Evolutionary conservation across 2,888 invertebrate genomes (phyloP), one percentile per base, ranked within the genome.

Genomic region (Eucera pruinosa): DNA sequence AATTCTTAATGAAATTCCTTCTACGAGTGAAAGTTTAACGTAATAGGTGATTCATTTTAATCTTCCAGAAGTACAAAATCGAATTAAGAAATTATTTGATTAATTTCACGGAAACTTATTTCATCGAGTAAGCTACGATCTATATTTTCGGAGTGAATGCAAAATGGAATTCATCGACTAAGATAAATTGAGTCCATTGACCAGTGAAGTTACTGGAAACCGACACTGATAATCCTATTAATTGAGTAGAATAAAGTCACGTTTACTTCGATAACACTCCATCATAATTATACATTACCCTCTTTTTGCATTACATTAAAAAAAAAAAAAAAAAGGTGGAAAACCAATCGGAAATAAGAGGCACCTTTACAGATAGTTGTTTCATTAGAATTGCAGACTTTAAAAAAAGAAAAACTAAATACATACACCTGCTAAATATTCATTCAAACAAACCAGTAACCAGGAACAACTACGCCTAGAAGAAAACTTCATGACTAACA

Each of bases 171-270:
- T 72, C 15, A 18, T 30, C 25, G 11, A 23, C 4, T 4, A 2
- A 4, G 7, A 20, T 5, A 23, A 68, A 45, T 45, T 41, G 45
- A 54, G 39, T 58, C 39, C 33, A 18, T 25, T 33, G 54, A 43
- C 43, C 23, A 23, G 20, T 11, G 36, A 65, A 50, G 6, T 33
- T 30, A 67, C 41, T 13, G 1, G 23, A 11, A 58, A 15, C 13
- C 45, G 52, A 60, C 57, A 54, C 60, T 50, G 65, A 61, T 68
- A 43, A 50, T 52, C 15, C 30, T 4, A 11, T 48, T 13, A 45
- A 43, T 13, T 25, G 18, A 25, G n/a, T 54, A 18, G 43, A 4
- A 6, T 18, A 5, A 13, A 52, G 18, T 25, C 30, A n/a, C 5
- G 41, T 33, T 33, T 4, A 11, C 5, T 18, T 52, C 33, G 9